These are phyloP conservation scores for Conomelus anceps DNA, from an alignment of 2,888 invertebrate genomes.

Conservation along the genomic window DNA sequence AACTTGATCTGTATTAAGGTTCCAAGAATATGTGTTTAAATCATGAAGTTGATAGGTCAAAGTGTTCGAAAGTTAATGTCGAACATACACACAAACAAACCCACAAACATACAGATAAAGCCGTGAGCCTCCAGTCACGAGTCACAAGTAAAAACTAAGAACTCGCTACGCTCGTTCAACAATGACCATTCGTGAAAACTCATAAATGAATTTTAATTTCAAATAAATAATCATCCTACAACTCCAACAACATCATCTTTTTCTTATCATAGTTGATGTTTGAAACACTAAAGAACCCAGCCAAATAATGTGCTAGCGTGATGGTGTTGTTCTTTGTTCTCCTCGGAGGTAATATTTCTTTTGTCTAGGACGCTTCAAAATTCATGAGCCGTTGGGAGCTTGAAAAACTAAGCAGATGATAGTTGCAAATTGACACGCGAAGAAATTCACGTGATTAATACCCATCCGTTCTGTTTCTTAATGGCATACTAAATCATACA, in stretches of 20 bases:
- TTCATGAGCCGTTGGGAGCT: background rate
- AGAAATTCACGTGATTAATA: background rate
- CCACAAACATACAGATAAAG: no score
- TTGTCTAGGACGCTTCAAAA: background rate
- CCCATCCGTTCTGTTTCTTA: background rate
- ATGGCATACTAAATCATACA: background rate
- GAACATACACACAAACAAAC: no score
- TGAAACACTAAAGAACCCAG: background rate
- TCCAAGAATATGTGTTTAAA: no score
- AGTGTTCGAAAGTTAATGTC: no score
- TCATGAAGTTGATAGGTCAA: no score
- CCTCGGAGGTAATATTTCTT: background rate
- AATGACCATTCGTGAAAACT: no score
- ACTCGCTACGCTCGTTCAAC: no score
- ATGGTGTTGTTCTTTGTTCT: background rate
- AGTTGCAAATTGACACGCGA: background rate
- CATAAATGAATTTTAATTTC: no score
- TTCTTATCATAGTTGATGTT: background rate
- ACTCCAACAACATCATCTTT: background rate
- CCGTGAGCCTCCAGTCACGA: no score
- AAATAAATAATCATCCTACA: background rate
- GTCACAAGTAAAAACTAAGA: no score
- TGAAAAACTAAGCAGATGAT: background rate
- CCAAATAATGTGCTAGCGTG: background rate
- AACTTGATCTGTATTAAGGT: no score